These are phyloP conservation scores for Acanthococcus lagerstroemiae DNA, from an alignment of 2,888 invertebrate species.

Conservation along the genomic window DNA sequence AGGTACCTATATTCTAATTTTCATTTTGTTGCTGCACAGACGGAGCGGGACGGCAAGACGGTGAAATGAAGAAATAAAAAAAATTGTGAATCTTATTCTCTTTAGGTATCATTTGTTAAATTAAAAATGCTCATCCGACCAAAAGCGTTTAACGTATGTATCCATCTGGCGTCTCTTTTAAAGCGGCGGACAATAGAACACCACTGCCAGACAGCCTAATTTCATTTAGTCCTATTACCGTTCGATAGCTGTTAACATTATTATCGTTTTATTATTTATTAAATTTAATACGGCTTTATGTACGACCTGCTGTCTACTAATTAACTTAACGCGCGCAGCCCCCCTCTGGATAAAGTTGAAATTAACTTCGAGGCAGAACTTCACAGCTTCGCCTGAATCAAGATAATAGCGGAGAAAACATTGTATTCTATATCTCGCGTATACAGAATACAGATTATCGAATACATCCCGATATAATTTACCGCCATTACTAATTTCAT, in stretches of 20 bases:
- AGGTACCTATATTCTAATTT: no score
- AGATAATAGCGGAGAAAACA: conserved; percentile 5
- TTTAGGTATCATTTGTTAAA: neutral
- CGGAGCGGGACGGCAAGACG: no score
- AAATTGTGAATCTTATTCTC: neutral
- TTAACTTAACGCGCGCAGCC: conserved; percentile 4
- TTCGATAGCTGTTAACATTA: conserved; percentile 9
- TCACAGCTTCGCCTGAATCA: neutral
- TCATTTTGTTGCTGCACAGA: no score
- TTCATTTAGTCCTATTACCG: conserved; percentile 8
- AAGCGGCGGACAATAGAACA: neutral
- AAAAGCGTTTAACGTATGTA: conserved; percentile 1
- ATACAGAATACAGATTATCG: neutral
- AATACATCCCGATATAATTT: conserved; percentile 1
- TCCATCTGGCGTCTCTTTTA: neutral
- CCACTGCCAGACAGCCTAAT: conserved; percentile 11
- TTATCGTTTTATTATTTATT: conserved; percentile 8
- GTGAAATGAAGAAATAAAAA: no score
- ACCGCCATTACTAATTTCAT: neutral
- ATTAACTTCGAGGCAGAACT: neutral
- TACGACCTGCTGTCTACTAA: conserved; percentile 9
- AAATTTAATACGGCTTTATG: conserved; percentile 9
- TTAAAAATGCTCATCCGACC: neutral
- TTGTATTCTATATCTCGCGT: no score
- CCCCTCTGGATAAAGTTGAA: neutral